Conservation (phyloP, 2,888 invertebrate genomes). For the Lasioglossum lativentre region DNA sequence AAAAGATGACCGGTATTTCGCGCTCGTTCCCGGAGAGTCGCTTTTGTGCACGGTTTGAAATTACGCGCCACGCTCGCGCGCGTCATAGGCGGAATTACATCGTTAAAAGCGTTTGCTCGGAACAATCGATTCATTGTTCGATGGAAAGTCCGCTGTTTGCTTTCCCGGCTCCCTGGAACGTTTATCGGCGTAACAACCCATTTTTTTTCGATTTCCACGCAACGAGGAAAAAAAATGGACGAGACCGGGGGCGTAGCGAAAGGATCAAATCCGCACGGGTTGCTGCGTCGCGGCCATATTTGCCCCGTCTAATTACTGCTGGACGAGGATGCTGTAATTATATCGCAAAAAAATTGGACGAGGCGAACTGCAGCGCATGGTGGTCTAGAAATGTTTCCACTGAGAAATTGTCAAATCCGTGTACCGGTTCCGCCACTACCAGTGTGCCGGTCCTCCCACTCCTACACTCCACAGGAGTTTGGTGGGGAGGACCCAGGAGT, state of each 20-base stretch:
- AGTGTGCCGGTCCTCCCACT: too few relatives aligned
- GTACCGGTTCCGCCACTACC: too few relatives aligned
- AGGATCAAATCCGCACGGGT: background rate
- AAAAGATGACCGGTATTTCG: background rate
- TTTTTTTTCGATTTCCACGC: constrained; percentile 1
- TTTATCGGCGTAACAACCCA: constrained; percentile 13
- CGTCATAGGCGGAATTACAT: constrained; percentile 10
- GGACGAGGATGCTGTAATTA: background rate
- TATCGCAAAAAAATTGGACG: background rate
- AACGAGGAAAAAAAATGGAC: background rate
- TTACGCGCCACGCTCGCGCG: constrained; percentile 3
- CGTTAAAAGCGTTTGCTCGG: constrained; percentile 22
- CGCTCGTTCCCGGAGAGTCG: background rate
- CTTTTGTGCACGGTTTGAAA: constrained; percentile 1
- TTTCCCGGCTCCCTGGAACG: constrained; percentile 23
- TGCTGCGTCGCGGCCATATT: background rate
- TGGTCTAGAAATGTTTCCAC: too few relatives aligned
- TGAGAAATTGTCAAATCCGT: too few relatives aligned
- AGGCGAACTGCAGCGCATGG: too few relatives aligned
- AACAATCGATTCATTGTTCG: constrained; percentile 26
- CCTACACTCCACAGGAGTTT: too few relatives aligned
- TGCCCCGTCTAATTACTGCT: background rate
- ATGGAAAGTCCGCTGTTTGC: constrained; percentile 30
- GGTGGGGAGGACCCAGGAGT: too few relatives aligned
- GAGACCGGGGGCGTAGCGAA: background rate